Base-by-base conservation (phyloP, 1,140 invertebrate genomes). In the Drosophila micromelanica region DNA sequence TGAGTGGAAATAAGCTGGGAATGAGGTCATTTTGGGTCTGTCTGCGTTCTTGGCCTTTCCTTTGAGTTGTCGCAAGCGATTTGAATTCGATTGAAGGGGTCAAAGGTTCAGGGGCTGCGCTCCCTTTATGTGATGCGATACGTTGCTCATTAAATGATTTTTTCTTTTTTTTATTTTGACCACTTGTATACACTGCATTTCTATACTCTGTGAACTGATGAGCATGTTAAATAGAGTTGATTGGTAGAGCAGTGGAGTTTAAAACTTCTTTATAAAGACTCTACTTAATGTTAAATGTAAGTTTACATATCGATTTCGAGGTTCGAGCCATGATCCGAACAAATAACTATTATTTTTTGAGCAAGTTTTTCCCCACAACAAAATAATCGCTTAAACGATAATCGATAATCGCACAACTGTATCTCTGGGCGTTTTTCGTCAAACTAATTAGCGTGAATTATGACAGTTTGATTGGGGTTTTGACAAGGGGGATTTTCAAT, bases 381-480 rank as follows among this genome's bases (percentile, higher is more conserved):
- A 17, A 17, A 17, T 17, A 17, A 17, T 1, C 17, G 17, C 17
- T 17, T 17, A 17, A 17, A 17, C n/a, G n/a, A n/a, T n/a, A n/a
- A n/a, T n/a, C n/a, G n/a, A n/a, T n/a, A n/a, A n/a, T n/a, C n/a
- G n/a, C 17, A 17, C 30, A 32, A 32, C 5, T 32, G 30, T 32
- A 7, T 32, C 55, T 38, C 7, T 30, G 2, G 27, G 42, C 57
- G 43, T 30, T 11, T 71, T 62, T 80, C 64, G 70, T 55, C 61
- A 42, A 69, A 75, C 81, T 80, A 80, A 85, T 85, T 85, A 80
- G 73, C 69, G 73, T 86, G 65, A 74, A 77, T 80, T 80, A 77
- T 85, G 71, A 73, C 65, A 80, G 71, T 80, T 80, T 80, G 72
- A 73, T 77, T 68, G 75, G 71, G 59, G 12, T 20, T 30, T 4